Percentiles rank a stretch among this genome's conserved stretches.
Evolutionary conservation across 2,797 vertebrate genomes (phyloP).

Genomic region (Picus viridis): DNA sequence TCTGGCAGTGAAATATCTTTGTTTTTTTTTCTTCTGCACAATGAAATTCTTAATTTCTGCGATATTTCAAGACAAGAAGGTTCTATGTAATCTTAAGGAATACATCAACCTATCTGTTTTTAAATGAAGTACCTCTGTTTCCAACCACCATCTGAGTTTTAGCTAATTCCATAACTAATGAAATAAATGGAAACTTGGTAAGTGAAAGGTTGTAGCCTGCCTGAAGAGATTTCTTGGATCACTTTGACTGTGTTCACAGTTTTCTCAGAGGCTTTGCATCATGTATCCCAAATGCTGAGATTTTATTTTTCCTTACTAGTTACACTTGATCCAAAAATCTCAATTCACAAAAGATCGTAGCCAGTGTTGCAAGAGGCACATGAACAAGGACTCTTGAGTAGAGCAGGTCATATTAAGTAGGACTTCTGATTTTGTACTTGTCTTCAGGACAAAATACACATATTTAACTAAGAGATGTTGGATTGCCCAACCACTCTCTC

Average conservation of each 20-base stretch:
- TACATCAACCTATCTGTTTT: not conserved
- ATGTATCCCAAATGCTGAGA: not conserved
- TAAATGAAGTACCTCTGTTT: not conserved
- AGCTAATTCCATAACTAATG: not conserved
- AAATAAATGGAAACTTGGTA: not conserved
- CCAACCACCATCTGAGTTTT: not conserved
- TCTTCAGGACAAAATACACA: not conserved
- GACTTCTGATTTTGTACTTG: not conserved
- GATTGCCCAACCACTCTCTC: not conserved
- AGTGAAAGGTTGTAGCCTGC: not conserved
- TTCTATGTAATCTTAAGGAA: not conserved
- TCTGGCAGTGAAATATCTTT: not conserved
- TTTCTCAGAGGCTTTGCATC: slow-evolving; percentile 16
- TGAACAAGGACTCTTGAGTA: not conserved
- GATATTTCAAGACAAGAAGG: not conserved
- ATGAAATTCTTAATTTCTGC: not conserved
- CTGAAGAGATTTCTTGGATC: not conserved
- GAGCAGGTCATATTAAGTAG: not conserved
- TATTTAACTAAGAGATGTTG: not conserved
- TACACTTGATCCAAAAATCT: not conserved
- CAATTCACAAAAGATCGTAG: not conserved
- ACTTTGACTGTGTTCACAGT: not conserved
- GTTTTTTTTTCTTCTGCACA: slow-evolving; percentile 8
- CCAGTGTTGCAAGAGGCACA: not conserved
- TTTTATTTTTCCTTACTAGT: not conserved